Conservation (phyloP, 2,797 vertebrate species). For the Coracias cyanogaster region DNA sequence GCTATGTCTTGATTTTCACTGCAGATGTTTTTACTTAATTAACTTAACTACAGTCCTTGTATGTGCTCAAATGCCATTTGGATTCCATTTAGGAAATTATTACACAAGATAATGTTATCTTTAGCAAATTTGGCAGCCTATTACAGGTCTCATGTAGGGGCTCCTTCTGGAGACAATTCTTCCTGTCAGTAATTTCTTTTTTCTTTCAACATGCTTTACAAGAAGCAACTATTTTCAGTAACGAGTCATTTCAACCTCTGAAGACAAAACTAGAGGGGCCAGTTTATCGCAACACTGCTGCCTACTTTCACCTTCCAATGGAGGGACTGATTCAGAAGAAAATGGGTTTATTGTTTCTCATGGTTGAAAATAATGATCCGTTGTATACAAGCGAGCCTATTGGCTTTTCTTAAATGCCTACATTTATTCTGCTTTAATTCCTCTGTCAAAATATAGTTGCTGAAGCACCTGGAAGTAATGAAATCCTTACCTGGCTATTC, state of each 20-base stretch:
- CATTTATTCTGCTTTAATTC: neutral
- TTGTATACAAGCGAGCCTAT: neutral
- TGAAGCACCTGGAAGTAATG: neutral
- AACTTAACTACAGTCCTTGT: neutral
- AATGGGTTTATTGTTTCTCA: neutral
- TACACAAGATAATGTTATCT: neutral
- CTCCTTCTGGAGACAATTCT: neutral
- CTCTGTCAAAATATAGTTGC: neutral
- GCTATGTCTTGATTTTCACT: neutral
- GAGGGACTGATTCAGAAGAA: neutral
- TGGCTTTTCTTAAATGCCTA: neutral
- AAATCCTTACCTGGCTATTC: constrained; percentile 89
- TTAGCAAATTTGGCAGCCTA: neutral
- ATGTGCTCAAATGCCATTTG: neutral
- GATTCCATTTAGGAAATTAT: neutral
- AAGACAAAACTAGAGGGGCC: neutral
- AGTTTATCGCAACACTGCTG: accelerated
- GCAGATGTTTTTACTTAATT: neutral
- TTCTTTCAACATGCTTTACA: neutral
- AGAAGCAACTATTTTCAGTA: neutral
- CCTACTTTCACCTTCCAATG: neutral
- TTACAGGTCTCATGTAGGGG: neutral
- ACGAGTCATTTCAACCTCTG: neutral
- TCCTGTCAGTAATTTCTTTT: neutral
- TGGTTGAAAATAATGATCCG: neutral